Evolutionary conservation across 1,140 invertebrate genomes (phyloP), one percentile per base, ranked within the genome.

Genomic region (Berghia stephanieae): DNA sequence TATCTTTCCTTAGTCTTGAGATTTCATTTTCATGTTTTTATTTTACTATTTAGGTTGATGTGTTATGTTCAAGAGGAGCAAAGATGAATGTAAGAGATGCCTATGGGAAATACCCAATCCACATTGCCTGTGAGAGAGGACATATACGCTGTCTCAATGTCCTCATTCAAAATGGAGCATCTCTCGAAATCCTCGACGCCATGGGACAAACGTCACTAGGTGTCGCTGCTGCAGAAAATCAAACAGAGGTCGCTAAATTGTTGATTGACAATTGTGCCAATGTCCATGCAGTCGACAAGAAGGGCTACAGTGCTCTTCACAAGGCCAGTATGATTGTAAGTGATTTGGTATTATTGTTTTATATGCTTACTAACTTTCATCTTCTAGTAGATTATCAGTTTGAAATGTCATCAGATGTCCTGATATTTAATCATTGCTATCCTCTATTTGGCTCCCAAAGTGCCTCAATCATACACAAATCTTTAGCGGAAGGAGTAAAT

Each of bases 111-210:
- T 49, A n/a, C 43, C 74, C 74, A 8, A 68, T 76, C 13, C 74
- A 76, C 31, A 31, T 76, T n/a, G 74, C 74, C 13, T 67, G 42
- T 38, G 74, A 76, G 63, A 57, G 38, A 66, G 74, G 74, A 1
- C 38, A 67, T 18, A 16, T 68, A 5, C 60, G 74, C 3, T 76
- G 74, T n/a, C 31, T 76, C 43, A 6, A 40, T 16, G 44, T 49
- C 8, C 63, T 76, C 1, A 8, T 76, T 31, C 60, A 49, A 3
- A 42, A 34, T 24, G 74, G 63, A 0, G 74, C 63, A 38, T 44
- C 57, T 1, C 63, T 76, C 6, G 74, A 76, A 24, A 44, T 68
- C 24, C 34, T 18, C 21, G 74, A 76, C 63, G 42, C 8, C 44
- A 24, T 36, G 4, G 27, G 10, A 3, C 74, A 76, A 44, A 76